A percentile compares a stretch with the other conserved stretches of the same genome.
Conservation (phyloP, 2,888 invertebrate species). For the Synanthedon andrenaeformis region DNA sequence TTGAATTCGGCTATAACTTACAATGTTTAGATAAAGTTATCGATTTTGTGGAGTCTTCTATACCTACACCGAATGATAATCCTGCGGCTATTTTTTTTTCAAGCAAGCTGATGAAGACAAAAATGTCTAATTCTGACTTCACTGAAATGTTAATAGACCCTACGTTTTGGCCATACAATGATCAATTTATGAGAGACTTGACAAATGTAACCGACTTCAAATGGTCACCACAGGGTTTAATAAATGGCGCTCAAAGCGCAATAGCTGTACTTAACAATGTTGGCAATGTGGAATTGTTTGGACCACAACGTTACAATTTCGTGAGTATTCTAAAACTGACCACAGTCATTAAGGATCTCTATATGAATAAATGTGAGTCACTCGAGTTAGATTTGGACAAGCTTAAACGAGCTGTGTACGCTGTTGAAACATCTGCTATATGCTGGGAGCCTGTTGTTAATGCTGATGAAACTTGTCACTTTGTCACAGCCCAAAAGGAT, state of each 20-base stretch:
- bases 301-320: constrained; percentile 22
- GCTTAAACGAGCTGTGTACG: constrained; percentile 28
- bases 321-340: constrained; percentile 29
- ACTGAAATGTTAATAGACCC: constrained; percentile 44
- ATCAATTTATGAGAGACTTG: constrained; percentile 33
- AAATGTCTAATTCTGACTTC: constrained; percentile 33
- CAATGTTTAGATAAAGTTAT: constrained; percentile 38
- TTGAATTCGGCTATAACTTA: constrained; percentile 34
- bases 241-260: constrained; percentile 21
- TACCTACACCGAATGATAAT: constrained; percentile 29
- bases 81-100: constrained; percentile 31
- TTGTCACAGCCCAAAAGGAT: constrained; percentile 49
- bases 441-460: constrained; percentile 36
- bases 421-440: constrained; percentile 30
- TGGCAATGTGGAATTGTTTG: constrained; percentile 40
- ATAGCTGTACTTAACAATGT: constrained; percentile 45
- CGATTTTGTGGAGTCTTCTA: constrained; percentile 27
- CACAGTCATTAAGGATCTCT: constrained; percentile 16
- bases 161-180: constrained; percentile 45
- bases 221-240: constrained; percentile 39
- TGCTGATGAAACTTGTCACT: constrained; percentile 27
- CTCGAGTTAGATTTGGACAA: constrained; percentile 18
- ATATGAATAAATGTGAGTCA: constrained; percentile 7
- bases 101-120: constrained; percentile 17
- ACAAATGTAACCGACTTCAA: constrained; percentile 23